Base-by-base conservation (phyloP, 2,797 vertebrate genomes). In the Xenopus petersii region DNA sequence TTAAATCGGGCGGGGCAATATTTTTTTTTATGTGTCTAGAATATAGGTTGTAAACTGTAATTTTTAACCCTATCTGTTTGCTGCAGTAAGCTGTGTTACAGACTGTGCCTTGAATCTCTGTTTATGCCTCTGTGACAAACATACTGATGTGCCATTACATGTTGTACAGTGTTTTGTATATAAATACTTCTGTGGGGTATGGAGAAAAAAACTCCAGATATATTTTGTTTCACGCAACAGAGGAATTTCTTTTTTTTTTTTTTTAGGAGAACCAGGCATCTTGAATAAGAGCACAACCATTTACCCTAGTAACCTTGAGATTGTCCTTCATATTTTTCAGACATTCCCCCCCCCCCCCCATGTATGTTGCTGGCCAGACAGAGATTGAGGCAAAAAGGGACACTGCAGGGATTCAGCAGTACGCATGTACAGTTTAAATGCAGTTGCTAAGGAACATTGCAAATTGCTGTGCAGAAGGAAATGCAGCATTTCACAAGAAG, bases 341-440 rank as follows among this genome's bases (percentile, higher is more conserved):
- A 47, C 1, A 4, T 48, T 6, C 17, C 17, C 16, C 16, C 13
- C 15, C 17, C 17, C 16, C 16, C 13, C 15, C 42, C 0, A 13
- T 47, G 17, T 21, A 48, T 65, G 16, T 65, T 58, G 67, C 30
- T 69, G 42, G 54, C 67, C 30, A 58, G 21, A 24, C 11, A 47
- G 33, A 54, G 16, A 42, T 42, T 36, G 15, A 47, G 58, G 26
- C 54, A 66, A 62, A 30, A 64, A 73, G 64, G 59, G 56, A 63
- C 64, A 73, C 75, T 73, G 70, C 75, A 78, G 70, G 68, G 68
- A 9, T 73, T 69, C 26, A 47, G 4, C n/a, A 69, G 59, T 78
- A 73, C 71, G 75, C 76, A 74, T 74, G 71, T 70, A 74, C 71
- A 42, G 70, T 70, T 49, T 79, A 60, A 63, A 26, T 70, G n/a